Evolutionary conservation across 2,888 invertebrate genomes (phyloP), one percentile per base, ranked within the genome.

Genomic region (Neoitamus cyanurus): DNA sequence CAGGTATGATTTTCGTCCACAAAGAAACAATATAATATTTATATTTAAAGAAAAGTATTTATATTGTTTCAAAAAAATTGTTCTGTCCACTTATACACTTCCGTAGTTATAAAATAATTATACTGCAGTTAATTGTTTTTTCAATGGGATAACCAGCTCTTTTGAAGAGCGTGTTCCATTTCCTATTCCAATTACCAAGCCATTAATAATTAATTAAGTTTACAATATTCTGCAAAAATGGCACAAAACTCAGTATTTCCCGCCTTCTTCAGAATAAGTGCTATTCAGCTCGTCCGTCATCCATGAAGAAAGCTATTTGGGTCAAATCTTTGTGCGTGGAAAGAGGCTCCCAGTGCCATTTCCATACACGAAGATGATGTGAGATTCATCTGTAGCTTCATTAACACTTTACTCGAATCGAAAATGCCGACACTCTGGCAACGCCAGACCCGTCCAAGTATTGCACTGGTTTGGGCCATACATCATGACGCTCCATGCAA

Each of bases 391-490:
- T 70, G 28, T 30, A 28, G 69, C 69, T 69, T 69, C 25, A 69
- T 28, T 30, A 69, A 68, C 68, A 68, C 20, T 68, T 68, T 7
- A 3, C 20, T 68, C 13, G 31, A 30, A 70, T 15, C n/a, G 15
- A 70, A 70, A 70, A 31, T n/a, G 6, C 20, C n/a, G 34, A 28
- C 70, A 78, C 30, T 58, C 78, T 78, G 78, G 78, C 78, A 78
- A 78, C 34, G 31, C 78, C 31, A 46, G 42, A 48, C 20, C 13
- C 20, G 48, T 15, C 11, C 77, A 15, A 34, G 31, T 31, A 58
- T 48, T 58, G 46, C 30, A 46, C n/a, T 25, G 25, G 31, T 30
- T n/a, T 2, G 42, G 30, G 15, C 31, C 48, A 78, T 78, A 9
- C 77, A 77, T 28, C 30, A 72, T 15, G 48, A 13, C 25, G 11